phyloP scores from a whole-genome alignment of 1,140 invertebrate species.

The Oryzaephilus surinamensis region DNA sequence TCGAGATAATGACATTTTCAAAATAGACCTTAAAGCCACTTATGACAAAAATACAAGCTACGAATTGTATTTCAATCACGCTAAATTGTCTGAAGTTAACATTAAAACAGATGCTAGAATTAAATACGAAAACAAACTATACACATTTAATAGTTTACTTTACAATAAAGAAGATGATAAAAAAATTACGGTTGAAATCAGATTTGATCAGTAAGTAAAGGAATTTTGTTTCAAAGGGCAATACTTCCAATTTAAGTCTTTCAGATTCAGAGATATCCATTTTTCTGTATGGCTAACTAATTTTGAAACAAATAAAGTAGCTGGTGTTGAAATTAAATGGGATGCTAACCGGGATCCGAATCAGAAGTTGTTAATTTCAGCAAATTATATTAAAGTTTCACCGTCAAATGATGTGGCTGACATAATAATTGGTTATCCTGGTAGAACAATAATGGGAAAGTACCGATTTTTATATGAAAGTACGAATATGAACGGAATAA shows the following conservation, averaged over 20 bases:
- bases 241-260: no score
- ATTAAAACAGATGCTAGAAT: no score
- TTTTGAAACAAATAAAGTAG: constrained; percentile 45
- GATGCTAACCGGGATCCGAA: constrained; percentile 70
- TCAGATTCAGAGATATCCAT: constrained; percentile 62
- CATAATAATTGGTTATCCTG: constrained; percentile 58
- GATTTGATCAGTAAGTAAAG: no score
- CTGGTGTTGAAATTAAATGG: constrained; percentile 64
- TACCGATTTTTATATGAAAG: constrained; percentile 45
- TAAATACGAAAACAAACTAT: no score
- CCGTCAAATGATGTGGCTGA: constrained; percentile 49
- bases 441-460: constrained; percentile 52
- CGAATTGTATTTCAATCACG: no score
- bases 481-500: no score
- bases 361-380: constrained; percentile 48
- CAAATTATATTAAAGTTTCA: constrained; percentile 40
- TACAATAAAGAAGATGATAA: no score
- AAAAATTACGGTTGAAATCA: no score
- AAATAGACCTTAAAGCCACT: constrained; percentile 44
- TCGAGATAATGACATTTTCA: constrained; percentile 48
- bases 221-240: no score
- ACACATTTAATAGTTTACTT: no score
- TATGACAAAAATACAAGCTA: no score
- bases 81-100: no score
- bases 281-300: constrained; percentile 48